Conservation (phyloP, 2,113 vertebrate species). For the Apeltes quadracus region DNA sequence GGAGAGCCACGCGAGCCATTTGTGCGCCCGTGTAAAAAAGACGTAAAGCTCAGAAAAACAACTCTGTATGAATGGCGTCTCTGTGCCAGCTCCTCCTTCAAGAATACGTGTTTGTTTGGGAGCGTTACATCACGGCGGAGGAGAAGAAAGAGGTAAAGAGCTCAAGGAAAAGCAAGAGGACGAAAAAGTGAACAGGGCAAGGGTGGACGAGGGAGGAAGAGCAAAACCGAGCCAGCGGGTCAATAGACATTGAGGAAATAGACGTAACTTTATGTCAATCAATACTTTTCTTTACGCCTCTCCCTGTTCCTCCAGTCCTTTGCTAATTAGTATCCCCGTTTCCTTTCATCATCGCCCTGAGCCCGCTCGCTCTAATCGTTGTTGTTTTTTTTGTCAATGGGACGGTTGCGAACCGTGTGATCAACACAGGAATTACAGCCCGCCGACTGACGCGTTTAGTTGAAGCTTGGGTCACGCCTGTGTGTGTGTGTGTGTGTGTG, state of each 20-base stretch:
- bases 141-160: background rate
- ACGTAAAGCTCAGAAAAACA: slow-evolving; percentile 56
- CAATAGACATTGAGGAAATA: background rate
- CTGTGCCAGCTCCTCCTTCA: slow-evolving; percentile 55
- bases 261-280: slow-evolving; percentile 18
- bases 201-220: slow-evolving; percentile 6
- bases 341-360: slow-evolving; percentile 24
- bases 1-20: slow-evolving; percentile 48
- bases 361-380: background rate
- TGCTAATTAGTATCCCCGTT: slow-evolving; percentile 18
- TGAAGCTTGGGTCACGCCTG: slow-evolving; percentile 6
- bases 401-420: slow-evolving; percentile 41
- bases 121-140: slow-evolving; percentile 58
- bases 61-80: slow-evolving; percentile 61
- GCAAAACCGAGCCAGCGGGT: slow-evolving; percentile 1
- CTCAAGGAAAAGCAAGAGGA: slow-evolving; percentile 12
- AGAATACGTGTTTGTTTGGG: slow-evolving; percentile 73
- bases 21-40: slow-evolving; percentile 32
- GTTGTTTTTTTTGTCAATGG: slow-evolving; percentile 47
- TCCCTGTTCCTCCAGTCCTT: background rate
- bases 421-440: slow-evolving; percentile 22
- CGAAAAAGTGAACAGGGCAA: slow-evolving; percentile 16
- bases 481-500: background rate
- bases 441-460: background rate
- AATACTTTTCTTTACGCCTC: background rate